A percentile compares a stretch with the other conserved stretches of the same genome.
These are phyloP conservation scores for Drosophila cyrtoloma DNA, from an alignment of 2,888 invertebrate genomes.

Conservation along the genomic window DNA sequence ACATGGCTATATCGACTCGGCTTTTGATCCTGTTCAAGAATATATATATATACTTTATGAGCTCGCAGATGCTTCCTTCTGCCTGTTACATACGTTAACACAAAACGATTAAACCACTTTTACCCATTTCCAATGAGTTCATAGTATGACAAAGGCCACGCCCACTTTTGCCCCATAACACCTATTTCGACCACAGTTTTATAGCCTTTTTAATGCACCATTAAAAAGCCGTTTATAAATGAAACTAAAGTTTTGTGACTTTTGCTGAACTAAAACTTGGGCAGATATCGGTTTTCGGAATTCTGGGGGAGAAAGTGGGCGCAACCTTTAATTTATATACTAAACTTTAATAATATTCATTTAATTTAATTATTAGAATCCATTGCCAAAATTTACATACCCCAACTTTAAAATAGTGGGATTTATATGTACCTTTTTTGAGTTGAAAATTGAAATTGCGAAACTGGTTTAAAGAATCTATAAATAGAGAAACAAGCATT, in stretches of 20 bases:
- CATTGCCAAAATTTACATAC: background rate
- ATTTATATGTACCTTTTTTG: too few species aligned
- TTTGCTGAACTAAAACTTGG: background rate
- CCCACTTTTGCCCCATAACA: background rate
- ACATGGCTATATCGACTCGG: background rate
- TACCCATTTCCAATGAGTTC: background rate
- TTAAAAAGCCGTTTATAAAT: background rate
- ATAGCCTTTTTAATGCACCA: background rate
- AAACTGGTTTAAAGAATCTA: background rate
- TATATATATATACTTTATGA: background rate
- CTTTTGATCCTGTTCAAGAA: background rate
- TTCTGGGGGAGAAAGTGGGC: background rate
- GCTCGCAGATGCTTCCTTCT: background rate
- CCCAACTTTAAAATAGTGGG: background rate
- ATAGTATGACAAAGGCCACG: background rate
- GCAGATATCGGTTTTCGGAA: background rate
- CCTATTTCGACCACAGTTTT: background rate
- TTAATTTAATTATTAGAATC: background rate
- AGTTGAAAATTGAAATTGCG: background rate
- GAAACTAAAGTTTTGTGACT: background rate
- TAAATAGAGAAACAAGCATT: background rate
- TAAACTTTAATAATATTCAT: background rate
- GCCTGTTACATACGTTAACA: background rate
- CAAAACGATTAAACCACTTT: background rate
- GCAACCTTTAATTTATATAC: background rate